These are phyloP conservation scores for Coccyzus lansbergi DNA, from an alignment of 2,797 vertebrate species.

Conservation along the genomic window DNA sequence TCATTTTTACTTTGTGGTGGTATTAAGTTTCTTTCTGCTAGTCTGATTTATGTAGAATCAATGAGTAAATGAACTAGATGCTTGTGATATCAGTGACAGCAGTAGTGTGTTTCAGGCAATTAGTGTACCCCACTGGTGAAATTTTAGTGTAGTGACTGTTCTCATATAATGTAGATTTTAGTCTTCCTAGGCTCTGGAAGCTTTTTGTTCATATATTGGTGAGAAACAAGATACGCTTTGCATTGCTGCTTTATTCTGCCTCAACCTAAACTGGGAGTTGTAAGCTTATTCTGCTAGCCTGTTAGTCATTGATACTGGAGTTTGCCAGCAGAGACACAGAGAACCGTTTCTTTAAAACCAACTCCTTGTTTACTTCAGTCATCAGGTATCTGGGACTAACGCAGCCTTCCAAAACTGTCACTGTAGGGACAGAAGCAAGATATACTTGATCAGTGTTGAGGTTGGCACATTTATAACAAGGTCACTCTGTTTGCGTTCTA, in stretches of 20 bases:
- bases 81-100: not conserved
- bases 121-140: not conserved
- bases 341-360: not conserved
- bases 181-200: not conserved
- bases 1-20: not conserved
- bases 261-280: not conserved
- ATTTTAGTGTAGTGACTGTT: not conserved
- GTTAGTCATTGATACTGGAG: not conserved
- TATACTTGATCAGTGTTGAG: not conserved
- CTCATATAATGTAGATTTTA: fast-evolving
- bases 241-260: not conserved
- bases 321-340: not conserved
- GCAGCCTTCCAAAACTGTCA: not conserved
- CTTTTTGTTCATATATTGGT: not conserved
- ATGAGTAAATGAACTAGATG: not conserved
- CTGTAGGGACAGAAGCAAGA: not conserved
- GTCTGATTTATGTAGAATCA: not conserved
- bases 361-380: not conserved
- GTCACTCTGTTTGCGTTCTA: not conserved
- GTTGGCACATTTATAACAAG: not conserved
- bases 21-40: not conserved
- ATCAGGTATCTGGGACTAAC: not conserved
- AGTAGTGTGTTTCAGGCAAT: not conserved
- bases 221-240: not conserved
- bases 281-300: not conserved